Conservation (phyloP, 2,888 invertebrate genomes). For the Netelia fuscicornis region DNA sequence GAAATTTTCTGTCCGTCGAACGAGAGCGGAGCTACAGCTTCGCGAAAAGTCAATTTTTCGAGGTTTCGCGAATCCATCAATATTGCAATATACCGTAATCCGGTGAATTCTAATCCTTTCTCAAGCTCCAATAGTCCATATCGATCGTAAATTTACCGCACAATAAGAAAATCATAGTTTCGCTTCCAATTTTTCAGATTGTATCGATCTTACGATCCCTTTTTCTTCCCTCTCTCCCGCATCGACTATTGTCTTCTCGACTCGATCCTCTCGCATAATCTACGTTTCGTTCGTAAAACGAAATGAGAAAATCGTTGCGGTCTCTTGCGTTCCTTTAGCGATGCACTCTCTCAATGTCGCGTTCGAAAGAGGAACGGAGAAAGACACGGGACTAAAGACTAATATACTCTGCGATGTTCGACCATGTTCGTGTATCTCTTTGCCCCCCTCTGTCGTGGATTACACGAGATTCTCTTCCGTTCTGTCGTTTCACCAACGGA, state of each 20-base stretch:
- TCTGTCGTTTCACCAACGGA: constrained; percentile 34
- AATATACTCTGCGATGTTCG: constrained; percentile 20
- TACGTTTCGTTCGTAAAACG: constrained; percentile 23
- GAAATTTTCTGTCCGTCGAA: too few relatives aligned
- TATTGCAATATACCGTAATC: too few relatives aligned
- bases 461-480: constrained; percentile 49
- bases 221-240: neutral
- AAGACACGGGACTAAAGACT: neutral
- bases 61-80: too few relatives aligned
- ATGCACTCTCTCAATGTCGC: constrained; percentile 29
- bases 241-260: constrained; percentile 41
- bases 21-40: too few relatives aligned
- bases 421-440: neutral
- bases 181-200: too few relatives aligned
- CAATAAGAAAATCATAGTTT: too few relatives aligned
- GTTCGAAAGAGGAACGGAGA: neutral
- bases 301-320: constrained; percentile 50
- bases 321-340: constrained; percentile 25
- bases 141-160: too few relatives aligned
- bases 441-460: constrained; percentile 19
- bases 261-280: constrained; percentile 44
- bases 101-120: too few relatives aligned
- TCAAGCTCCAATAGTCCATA: too few relatives aligned
- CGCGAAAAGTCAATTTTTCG: too few relatives aligned
- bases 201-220: neutral